Base-by-base conservation (phyloP, 1,140 invertebrate genomes). In the Halictus rubicundus region DNA sequence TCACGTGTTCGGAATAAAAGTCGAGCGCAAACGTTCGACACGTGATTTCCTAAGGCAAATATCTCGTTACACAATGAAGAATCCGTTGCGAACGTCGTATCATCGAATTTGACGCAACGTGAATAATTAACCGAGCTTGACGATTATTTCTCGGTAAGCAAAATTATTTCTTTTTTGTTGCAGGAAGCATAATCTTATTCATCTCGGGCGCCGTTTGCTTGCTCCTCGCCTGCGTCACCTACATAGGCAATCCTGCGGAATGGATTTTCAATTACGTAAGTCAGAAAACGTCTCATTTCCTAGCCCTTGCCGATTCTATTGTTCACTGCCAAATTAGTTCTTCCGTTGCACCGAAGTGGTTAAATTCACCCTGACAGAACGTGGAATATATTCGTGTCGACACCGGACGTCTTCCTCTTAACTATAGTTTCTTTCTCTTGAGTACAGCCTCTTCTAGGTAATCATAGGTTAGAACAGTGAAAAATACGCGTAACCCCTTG, bases 201-300 rank as follows among this genome's bases (percentile, higher is more conserved):
- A 87, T 90, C 64, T 49, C 90, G 52, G 91, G 92, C 68, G 77
- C 90, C 0, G 57, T 87, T 5, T 89, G 88, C 78, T 82, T 79
- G 63, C 59, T 82, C 27, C 78, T 89, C 54, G 88, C 93, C 7
- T 94, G 92, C 19, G 82, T 94, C 37, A 90, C 95, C 78, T 92
- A 94, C 60, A 68, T 94, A 1, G 91, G 93, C 32, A 88, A 95
- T 89, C 95, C 95, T 7, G 64, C 94, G 7, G 88, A 93, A n/a
- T 72, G 90, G 9, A 89, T 95, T 65, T 75, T 94, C 7, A 84
- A 94, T 69, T 88, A 91, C 81, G 95, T 95, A 89, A 94, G 94
- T 93, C 7, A 76, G 42, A 19, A 25, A 23, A 39, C 5, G 32
- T n/a, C 12, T 25, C n/a, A 0, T 61, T 61, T 61, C 27, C 14